These are phyloP conservation scores for Corydoras sp. DNA, from an alignment of 2,113 vertebrate species.

Conservation along the genomic window DNA sequence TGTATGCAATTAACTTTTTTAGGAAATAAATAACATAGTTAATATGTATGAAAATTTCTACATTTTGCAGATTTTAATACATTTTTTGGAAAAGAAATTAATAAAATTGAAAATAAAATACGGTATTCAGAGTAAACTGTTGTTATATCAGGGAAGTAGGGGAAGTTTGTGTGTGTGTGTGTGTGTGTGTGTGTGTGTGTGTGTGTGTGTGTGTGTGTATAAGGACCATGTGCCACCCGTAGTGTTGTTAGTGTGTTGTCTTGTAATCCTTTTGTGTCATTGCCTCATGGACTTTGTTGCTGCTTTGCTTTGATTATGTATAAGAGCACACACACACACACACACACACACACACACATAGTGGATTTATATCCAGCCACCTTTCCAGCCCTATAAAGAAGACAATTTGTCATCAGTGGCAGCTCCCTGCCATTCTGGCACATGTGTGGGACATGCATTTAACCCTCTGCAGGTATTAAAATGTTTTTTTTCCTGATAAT, in stretches of 20 bases:
- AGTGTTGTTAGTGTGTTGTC: neutral
- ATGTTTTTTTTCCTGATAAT: too few relatives aligned
- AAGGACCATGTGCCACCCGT: too few relatives aligned
- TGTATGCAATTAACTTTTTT: too few relatives aligned
- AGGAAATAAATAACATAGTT: too few relatives aligned
- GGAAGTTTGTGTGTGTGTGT: slow-evolving; percentile 9
- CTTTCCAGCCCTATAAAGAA: slow-evolving; percentile 68
- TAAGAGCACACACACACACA: too few relatives aligned
- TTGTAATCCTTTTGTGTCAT: slow-evolving; percentile 10
- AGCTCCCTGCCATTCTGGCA: slow-evolving; percentile 22
- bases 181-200: slow-evolving; percentile 10
- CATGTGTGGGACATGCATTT: slow-evolving; percentile 23
- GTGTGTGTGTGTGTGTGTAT: neutral
- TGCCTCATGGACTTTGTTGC: slow-evolving; percentile 39
- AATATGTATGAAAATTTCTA: too few relatives aligned
- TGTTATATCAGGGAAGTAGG: too few relatives aligned
- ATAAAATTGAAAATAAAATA: too few relatives aligned
- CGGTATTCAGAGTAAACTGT: too few relatives aligned
- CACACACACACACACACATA: neutral
- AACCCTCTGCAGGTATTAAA: neutral
- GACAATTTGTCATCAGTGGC: slow-evolving; percentile 73
- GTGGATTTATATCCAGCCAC: slow-evolving; percentile 36
- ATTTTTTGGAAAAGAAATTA: too few relatives aligned
- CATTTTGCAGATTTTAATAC: too few relatives aligned
- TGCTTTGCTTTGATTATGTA: slow-evolving; percentile 45